These are phyloP conservation scores for Heliconius hewitsoni DNA, from an alignment of 1,140 invertebrate species.

Conservation along the genomic window DNA sequence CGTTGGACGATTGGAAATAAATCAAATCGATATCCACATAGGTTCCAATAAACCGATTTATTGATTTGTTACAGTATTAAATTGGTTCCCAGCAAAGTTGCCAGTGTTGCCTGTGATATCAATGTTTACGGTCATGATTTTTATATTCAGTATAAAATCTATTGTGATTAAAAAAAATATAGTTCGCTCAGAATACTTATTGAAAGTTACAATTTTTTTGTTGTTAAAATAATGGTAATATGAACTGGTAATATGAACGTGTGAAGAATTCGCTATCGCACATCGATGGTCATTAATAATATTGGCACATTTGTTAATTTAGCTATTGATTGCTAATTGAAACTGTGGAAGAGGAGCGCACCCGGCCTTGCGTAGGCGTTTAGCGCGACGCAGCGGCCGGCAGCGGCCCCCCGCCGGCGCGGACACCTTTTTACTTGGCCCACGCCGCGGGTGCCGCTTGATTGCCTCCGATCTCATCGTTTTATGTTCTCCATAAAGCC, in stretches of 20 bases:
- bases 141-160: conserved; percentile 17
- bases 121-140: conserved; percentile 27
- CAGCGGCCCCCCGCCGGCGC: conserved; percentile 62
- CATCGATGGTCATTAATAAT: conserved; percentile 36
- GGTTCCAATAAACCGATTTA: conserved; percentile 80
- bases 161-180: background rate
- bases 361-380: conserved; percentile 59
- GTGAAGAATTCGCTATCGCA: conserved; percentile 24
- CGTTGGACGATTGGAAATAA: conserved; percentile 69
- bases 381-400: conserved; percentile 57
- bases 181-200: background rate
- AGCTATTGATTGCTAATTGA: conserved; percentile 75
- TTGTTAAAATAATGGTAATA: background rate
- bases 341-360: conserved; percentile 63
- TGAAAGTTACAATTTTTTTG: background rate
- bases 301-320: conserved; percentile 60
- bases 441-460: conserved; percentile 75
- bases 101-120: conserved; percentile 55
- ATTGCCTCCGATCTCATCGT: conserved; percentile 79
- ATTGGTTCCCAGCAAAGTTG: conserved; percentile 72
- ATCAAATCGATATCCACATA: conserved; percentile 78
- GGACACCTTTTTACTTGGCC: conserved; percentile 75
- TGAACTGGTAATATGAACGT: background rate
- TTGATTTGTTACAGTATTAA: conserved; percentile 80
- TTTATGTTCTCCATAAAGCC: conserved; percentile 79